Percentiles rank a stretch among this genome's conserved stretches.
Evolutionary conservation across 2,888 invertebrate genomes (phyloP).

Genomic region (Ennomos erosarius): DNA sequence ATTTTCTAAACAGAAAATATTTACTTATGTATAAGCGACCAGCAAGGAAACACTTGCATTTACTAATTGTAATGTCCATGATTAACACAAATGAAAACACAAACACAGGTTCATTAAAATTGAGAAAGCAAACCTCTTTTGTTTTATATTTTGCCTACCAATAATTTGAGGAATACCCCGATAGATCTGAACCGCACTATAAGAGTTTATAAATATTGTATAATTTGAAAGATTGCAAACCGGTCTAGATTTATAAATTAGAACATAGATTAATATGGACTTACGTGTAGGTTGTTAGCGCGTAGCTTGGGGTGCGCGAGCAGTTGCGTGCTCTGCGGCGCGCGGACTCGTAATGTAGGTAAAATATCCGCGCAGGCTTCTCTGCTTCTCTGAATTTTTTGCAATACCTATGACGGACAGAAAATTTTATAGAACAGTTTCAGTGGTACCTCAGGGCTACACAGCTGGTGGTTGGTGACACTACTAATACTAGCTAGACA

Average conservation of each 20-base stretch:
- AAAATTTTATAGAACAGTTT: constrained; percentile 1
- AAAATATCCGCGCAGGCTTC: constrained; percentile 15
- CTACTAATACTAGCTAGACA: too few species aligned
- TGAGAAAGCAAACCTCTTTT: too few species aligned
- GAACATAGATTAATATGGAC: constrained; percentile 13
- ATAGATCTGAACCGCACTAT: too few species aligned
- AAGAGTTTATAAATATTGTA: neutral
- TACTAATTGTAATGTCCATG: too few species aligned
- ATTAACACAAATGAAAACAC: too few species aligned
- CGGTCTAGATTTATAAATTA: neutral
- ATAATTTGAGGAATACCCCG: too few species aligned
- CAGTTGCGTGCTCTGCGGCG: constrained; percentile 32
- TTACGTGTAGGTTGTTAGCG: constrained; percentile 26
- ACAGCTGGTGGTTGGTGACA: neutral
- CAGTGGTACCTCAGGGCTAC: constrained; percentile 7
- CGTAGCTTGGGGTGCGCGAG: constrained; percentile 8
- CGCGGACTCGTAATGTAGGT: constrained; percentile 45
- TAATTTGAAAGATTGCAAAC: neutral
- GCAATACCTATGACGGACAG: constrained; percentile 44
- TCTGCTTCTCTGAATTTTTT: constrained; percentile 36
- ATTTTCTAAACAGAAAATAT: too few species aligned
- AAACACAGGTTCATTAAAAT: too few species aligned
- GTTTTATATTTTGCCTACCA: too few species aligned
- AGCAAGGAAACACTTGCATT: too few species aligned
- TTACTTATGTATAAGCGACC: too few species aligned